Percentiles rank a stretch among this genome's conserved stretches.
Conservation (phyloP, 1,140 invertebrate species). For the Muscidifurax raptorellus region DNA sequence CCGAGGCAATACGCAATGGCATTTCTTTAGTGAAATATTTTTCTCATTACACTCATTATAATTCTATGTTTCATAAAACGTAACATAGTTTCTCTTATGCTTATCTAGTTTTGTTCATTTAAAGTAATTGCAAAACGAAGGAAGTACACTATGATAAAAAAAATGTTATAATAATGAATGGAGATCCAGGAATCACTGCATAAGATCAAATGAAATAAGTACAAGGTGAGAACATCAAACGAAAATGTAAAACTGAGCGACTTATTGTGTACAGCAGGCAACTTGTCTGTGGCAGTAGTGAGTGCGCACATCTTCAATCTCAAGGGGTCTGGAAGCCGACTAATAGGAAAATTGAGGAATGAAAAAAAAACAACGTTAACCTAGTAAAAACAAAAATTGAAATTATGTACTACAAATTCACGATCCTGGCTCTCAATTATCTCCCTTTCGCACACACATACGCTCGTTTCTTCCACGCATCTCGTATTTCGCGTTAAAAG, state of each 20-base stretch:
- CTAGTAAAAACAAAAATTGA: background rate
- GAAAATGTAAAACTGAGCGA: background rate
- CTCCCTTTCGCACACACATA: background rate
- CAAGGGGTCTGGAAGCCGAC: background rate
- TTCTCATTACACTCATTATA: background rate
- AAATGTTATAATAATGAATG: background rate
- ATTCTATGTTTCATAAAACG: slow-evolving; percentile 9
- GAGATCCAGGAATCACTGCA: background rate
- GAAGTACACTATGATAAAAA: background rate
- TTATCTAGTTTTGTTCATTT: background rate
- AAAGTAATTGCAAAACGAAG: background rate
- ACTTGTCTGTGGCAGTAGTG: background rate
- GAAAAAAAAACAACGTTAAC: background rate
- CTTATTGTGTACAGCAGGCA: background rate
- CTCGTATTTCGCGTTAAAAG: background rate
- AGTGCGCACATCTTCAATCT: background rate
- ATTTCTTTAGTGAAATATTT: background rate
- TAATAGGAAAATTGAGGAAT: background rate
- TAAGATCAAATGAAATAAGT: background rate
- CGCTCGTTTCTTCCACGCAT: background rate
- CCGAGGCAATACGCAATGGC: background rate
- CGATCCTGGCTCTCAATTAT: too few relatives aligned
- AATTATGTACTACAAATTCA: background rate
- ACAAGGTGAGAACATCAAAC: background rate
- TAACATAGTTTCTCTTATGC: slow-evolving; percentile 5